Conservation (phyloP, 2,797 vertebrate species). For the Pygocentrus nattereri region DNA sequence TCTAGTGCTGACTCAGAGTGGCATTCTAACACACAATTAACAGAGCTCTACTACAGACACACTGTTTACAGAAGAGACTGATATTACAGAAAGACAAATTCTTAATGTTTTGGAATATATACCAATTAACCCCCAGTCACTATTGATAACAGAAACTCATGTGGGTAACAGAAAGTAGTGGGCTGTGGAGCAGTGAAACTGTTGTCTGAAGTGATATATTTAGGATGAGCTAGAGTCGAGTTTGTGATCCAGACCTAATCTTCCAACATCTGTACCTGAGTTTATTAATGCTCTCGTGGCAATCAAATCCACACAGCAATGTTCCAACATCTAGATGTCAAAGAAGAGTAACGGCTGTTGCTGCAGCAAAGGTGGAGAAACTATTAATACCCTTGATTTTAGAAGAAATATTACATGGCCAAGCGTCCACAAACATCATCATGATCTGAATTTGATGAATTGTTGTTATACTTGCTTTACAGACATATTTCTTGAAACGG, state of each 20-base stretch:
- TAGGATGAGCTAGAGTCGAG: no score
- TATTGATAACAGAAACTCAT: neutral
- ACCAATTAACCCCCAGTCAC: neutral
- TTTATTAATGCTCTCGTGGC: neutral
- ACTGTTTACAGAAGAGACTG: neutral
- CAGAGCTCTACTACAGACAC: slow-evolving; percentile 9
- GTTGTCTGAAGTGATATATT: no score
- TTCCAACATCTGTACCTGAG: no score
- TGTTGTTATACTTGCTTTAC: no score
- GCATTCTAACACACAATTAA: neutral
- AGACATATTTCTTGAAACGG: no score
- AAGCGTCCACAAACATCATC: neutral
- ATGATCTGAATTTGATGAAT: neutral
- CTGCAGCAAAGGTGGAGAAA: neutral
- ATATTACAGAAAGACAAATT: neutral
- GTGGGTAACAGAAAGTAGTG: no score
- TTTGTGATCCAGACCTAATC: no score
- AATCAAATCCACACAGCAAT: neutral
- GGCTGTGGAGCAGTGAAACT: no score
- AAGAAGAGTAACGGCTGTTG: neutral
- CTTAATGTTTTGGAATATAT: neutral
- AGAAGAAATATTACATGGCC: neutral
- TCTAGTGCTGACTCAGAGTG: neutral
- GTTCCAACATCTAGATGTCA: no score
- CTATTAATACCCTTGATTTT: neutral